Base-by-base conservation (phyloP, 2,888 invertebrate genomes). In the Ormyrus nitidulus region DNA sequence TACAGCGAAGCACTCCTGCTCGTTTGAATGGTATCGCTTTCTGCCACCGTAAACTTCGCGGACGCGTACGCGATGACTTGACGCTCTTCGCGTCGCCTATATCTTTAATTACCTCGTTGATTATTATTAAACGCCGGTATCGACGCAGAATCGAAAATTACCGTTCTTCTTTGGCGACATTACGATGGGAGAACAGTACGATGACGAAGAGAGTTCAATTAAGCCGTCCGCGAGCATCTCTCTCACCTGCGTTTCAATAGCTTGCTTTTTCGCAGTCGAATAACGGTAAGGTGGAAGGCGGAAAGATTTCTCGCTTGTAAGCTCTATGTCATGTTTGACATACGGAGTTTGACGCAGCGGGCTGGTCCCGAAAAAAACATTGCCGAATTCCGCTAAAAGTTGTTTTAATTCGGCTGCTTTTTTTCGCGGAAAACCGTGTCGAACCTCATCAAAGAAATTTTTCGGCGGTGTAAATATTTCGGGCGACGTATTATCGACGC, bases 111-210 rank as follows among this genome's bases (percentile, higher is more conserved):
- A 84, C 65, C 0, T 83, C 84, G 7, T 83, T 83, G 6, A 86
- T 85, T 4, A 82, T 59, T 0, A 86, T 86, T 1, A 87, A 81
- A n/a, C 84, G 80, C 11, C 85, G 82, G 62, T 84, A 84, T 81
- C 83, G 1, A 83, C 58, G 75, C 83, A 84, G 48, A 85, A 84
- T 7, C 85, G 58, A 5, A 48, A 77, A 0, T 75, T 58, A 0
- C 77, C 80, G n/a, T 78, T 77, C 34, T 83, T 79, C 51, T 83
- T 81, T 34, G 75, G 76, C 8, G 80, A 82, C 8, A 83, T 62
- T 0, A 86, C 83, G 19, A 81, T 79, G 0, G 85, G 83, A 6
- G 83, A 84, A n/a, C 81, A 81, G 72, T 82, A 84, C 68, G 73
- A 1, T n/a, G 79, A 83, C 6, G 66, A n/a, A 10, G 75, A 70